Base-by-base conservation (phyloP, 2,888 invertebrate species). In the Phrixothrix hirtus region DNA sequence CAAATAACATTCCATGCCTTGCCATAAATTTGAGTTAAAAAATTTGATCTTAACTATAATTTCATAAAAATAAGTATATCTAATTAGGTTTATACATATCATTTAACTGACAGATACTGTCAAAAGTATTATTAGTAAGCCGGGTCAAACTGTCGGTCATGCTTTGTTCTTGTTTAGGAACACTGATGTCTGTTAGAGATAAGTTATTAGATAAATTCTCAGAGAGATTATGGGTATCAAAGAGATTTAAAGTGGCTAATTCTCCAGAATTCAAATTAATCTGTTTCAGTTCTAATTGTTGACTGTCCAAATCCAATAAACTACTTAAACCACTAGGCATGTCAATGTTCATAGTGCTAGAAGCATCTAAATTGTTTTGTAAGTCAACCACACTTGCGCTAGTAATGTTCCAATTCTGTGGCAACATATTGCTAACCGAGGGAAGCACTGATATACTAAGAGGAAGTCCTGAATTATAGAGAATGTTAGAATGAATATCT, bases 61-160 rank as follows among this genome's bases (percentile, higher is more conserved):
- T 21, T 21, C 21, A 21, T 5, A 21, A 21, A 3, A 21, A 5
- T 21, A 21, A 21, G 7, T 3, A 21, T n/a, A 7, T 21, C 29
- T 42, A 32, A 30, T 51, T 45, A 13, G 29, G 50, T 46, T 53
- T 57, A 26, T 52, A 46, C 47, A 50, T 51, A 15, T 49, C 44
- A 26, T 60, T 55, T 14, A 50, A 32, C 49, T 66, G 69, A 55
- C 72, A 72, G 36, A 77, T 68, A 50, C 77, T 77, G 49, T 78
- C 75, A 29, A 77, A 73, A 16, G 76, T 75, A 27, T 65, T 75
- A 41, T 77, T 77, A 1, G 79, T 76, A 39, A 81, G 64, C 58
- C 77, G 75, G n/a, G 79, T 79, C 54, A 82, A 78, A 66, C 81
- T 81, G 56, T 83, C 81, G 1, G 79, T 78, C 79, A 80, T 80